Evolutionary conservation across 2,888 invertebrate genomes (phyloP), one percentile per base, ranked within the genome.

Genomic region (Andrena flavipes): DNA sequence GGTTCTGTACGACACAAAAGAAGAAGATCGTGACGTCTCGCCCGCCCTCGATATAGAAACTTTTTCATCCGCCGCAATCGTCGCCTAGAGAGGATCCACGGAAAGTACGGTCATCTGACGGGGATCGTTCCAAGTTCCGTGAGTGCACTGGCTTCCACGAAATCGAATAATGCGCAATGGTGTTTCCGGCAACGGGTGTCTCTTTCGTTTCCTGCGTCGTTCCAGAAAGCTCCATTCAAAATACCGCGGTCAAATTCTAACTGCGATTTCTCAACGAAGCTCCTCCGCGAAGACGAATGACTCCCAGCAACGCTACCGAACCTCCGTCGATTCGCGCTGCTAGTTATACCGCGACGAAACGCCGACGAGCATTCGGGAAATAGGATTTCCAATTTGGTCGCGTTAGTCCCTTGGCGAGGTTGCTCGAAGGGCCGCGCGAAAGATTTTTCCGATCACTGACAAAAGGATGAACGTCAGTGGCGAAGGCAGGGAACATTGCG

Each of bases 91-190:
- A 75, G 71, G 78, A 82, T 78, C 65, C 73, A 33, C 60, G 71
- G 59, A 49, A 73, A 59, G 26, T 62, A 78, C 78, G 76, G 84
- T 84, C 84, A 79, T 81, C 84, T 86, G 78, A 86, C 80, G 78
- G 42, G 72, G 77, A 65, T 69, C 33, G 65, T 54, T 60, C 63
- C 59, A 73, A 65, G 35, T 82, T 76, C 72, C 49, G 8, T 1
- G 35, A 68, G 62, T 65, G 69, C 71, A 67, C 48, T 35, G 63
- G 67, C 70, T 63, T 26, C 60, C 67, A 29, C 60, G 59, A 75
- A 80, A 77, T 84, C 84, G 68, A 85, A 86, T 80, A 74, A 79
- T 60, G 70, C 49, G 68, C 42, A 20, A 35, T 29, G 23, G 62
- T 42, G 35, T 70, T 69, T 54, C 42, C 26, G 23, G 26, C 35